Percentiles rank a stretch among this genome's conserved stretches.
phyloP scores from a whole-genome alignment of 2,113 vertebrate genomes.

The Ciconia stormi region DNA sequence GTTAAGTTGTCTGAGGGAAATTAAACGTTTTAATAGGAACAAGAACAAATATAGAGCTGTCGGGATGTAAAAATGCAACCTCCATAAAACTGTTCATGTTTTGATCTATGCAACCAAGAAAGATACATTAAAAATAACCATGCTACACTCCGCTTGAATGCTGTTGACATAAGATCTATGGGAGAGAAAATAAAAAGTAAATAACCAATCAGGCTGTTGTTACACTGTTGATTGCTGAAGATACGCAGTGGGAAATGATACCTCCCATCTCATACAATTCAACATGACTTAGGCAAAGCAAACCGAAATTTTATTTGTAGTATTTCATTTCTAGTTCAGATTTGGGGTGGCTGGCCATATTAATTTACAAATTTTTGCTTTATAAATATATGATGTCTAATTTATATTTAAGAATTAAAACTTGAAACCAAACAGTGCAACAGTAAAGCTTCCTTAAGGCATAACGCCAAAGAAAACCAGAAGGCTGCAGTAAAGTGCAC shows the following conservation, averaged over 20 bases:
- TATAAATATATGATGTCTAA: not conserved
- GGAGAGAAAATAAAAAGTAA: not conserved
- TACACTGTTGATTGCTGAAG: not conserved
- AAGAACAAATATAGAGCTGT: not conserved
- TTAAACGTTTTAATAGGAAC: not conserved
- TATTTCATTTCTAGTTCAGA: not conserved
- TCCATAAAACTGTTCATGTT: not conserved
- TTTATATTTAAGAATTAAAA: not conserved
- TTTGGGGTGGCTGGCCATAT: not conserved
- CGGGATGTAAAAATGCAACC: not conserved
- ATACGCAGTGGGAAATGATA: not conserved
- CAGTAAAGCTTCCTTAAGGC: not conserved
- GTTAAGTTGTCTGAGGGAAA: not conserved
- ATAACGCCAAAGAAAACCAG: not conserved
- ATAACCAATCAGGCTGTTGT: not conserved
- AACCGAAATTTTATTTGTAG: not conserved
- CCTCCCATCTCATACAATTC: not conserved
- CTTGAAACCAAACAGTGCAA: not conserved
- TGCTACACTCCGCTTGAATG: not conserved
- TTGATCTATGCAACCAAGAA: not conserved
- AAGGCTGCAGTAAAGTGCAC: not conserved
- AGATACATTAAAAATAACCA: not conserved
- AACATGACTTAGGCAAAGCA: not conserved
- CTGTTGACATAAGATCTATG: not conserved
- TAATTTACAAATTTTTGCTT: not conserved